A percentile compares a stretch with the other conserved stretches of the same genome.
These are phyloP conservation scores for Macropus fuliginosus DNA, from an alignment of 2,797 vertebrate species.

Conservation along the genomic window DNA sequence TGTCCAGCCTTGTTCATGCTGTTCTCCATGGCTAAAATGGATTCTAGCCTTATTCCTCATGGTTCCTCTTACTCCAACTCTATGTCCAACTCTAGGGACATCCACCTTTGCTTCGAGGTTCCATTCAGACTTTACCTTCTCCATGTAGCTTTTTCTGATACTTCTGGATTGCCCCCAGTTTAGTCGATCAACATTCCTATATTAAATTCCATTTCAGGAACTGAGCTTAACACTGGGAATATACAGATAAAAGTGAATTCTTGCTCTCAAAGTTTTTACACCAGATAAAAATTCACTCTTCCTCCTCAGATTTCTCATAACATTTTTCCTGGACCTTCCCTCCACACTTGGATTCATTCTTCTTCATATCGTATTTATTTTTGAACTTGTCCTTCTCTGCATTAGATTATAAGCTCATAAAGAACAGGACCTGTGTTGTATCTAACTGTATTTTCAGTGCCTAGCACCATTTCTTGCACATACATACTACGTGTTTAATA, in stretches of 20 bases:
- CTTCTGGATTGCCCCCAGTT: not conserved
- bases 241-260: not conserved
- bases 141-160: conserved; percentile 42
- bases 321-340: not conserved
- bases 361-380: conserved; percentile 50
- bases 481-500: not conserved
- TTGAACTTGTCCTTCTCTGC: conserved; percentile 34
- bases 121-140: conserved; percentile 35
- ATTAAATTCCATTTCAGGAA: not conserved
- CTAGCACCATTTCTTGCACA: not conserved
- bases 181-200: not conserved
- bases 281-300: not conserved
- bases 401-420: conserved; percentile 20
- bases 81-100: not conserved
- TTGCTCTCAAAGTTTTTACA: not conserved
- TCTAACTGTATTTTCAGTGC: not conserved
- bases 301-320: not conserved
- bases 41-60: not conserved
- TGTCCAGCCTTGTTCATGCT: conserved; percentile 6
- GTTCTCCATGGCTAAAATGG: not conserved
- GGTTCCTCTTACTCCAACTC: conserved; percentile 17
- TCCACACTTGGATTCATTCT: conserved; percentile 50
- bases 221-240: not conserved
- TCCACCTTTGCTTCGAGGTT: conserved; percentile 11
- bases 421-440: not conserved